Percentiles rank a stretch among this genome's conserved stretches.
These are phyloP conservation scores for Lasioglossum figueresi DNA, from an alignment of 2,888 invertebrate species.

Conservation along the genomic window DNA sequence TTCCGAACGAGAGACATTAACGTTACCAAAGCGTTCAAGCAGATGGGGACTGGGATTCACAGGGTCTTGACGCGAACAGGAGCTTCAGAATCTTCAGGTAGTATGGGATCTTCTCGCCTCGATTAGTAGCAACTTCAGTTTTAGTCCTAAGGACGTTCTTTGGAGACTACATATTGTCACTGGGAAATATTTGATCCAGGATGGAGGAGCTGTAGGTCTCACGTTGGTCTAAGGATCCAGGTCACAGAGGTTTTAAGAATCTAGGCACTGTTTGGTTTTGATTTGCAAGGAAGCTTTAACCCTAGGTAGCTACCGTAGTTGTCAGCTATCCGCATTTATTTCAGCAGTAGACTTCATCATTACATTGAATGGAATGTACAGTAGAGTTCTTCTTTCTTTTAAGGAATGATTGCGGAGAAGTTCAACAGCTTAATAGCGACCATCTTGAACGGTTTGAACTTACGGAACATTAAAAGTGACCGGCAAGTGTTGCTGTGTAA, in stretches of 20 bases:
- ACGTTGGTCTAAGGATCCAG: no score
- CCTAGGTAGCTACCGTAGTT: neutral
- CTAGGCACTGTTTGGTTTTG: no score
- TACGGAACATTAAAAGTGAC: no score
- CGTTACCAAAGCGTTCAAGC: neutral
- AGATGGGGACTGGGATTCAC: neutral
- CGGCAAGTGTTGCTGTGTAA: no score
- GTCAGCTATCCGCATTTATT: no score
- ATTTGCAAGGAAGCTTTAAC: neutral
- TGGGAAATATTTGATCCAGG: neutral
- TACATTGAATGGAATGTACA: no score
- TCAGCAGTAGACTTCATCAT: no score
- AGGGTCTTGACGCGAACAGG: neutral
- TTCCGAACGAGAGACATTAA: neutral
- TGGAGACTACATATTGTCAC: neutral
- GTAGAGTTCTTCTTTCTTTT: no score
- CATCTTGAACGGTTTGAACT: no score
- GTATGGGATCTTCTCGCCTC: neutral
- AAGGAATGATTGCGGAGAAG: no score
- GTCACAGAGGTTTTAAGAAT: no score
- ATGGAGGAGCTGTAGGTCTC: neutral
- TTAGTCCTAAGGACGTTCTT: neutral
- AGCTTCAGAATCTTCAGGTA: neutral
- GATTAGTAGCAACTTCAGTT: neutral
- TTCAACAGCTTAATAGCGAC: no score